Evolutionary conservation across 2,888 invertebrate species (phyloP), one percentile per base, ranked within the genome.

Genomic region (Aspidiotus destructor): DNA sequence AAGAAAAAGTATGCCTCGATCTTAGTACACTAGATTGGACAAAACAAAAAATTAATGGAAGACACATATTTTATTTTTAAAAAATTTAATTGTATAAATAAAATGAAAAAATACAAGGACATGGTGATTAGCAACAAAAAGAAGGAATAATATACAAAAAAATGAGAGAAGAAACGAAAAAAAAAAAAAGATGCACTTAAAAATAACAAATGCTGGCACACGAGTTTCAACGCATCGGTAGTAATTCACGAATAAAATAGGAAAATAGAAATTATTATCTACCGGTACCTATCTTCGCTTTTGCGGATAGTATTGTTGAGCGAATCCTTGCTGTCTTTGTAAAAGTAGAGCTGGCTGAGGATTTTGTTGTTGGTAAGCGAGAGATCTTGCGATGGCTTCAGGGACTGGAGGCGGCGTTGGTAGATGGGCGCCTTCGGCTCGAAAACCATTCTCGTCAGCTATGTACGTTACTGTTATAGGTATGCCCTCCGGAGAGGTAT

Each of bases 351-450:
- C 75, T 7, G 80, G 79, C 54, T 78, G 78, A 7, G 82, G 80
- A 28, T 60, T 44, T 60, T 67, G 67, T 60, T 61, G 62, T 41
- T 69, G 53, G 44, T 70, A 70, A 42, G 72, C 70, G 28, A 74
- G 71, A 41, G 73, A 73, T 69, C 72, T 72, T 69, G 73, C 73
- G 74, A 86, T 86, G 58, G 85, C 85, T 75, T 82, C 84, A 44
- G 88, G 88, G 73, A 88, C 81, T 40, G 88, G 87, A 53, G 88
- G 88, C 8, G 88, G 83, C n/a, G 86, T 87, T 54, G 89, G 89
- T 73, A 89, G 77, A 77, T 89, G 89, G 55, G 86, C 86, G 64
- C 89, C 89, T 73, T 83, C 83, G 11, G 88, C 86, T 75, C 86
- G 83, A 78, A 87, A 89, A 69, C 88, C 89, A 75, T 86, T 86